A percentile compares a stretch with the other conserved stretches of the same genome.
Evolutionary conservation across 2,888 invertebrate species (phyloP).

Genomic region (Matsumyia berberina): DNA sequence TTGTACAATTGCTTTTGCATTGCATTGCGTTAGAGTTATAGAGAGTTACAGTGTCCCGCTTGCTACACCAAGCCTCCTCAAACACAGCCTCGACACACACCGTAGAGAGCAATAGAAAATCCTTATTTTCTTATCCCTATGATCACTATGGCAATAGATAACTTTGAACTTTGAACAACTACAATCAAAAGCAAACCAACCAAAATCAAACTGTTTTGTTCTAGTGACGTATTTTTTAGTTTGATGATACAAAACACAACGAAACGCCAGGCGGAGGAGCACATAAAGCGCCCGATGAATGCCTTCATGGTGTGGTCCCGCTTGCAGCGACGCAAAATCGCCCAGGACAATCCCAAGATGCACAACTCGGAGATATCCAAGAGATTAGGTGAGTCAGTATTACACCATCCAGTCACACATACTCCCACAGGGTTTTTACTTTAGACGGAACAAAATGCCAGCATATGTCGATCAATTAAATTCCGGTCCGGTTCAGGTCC

Average conservation of each 20-base stretch:
- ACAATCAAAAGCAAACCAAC: constrained; percentile 69
- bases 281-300: constrained; percentile 99
- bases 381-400: constrained; percentile 88
- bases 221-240: constrained; percentile 84
- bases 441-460: constrained; percentile 46
- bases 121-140: background rate
- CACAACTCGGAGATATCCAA: constrained; percentile 99
- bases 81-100: background rate
- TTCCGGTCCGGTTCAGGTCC: constrained; percentile 14
- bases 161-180: constrained; percentile 35
- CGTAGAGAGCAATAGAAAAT: background rate
- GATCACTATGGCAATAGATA: constrained; percentile 8
- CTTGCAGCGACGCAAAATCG: constrained; percentile 96
- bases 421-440: background rate
- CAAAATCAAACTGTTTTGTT: constrained; percentile 69
- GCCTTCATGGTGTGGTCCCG: constrained; percentile 99
- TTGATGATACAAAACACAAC: constrained; percentile 84
- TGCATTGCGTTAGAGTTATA: constrained; percentile 39
- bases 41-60: constrained; percentile 42
- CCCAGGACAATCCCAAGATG: constrained; percentile 99
- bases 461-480: constrained; percentile 71
- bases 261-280: constrained; percentile 89
- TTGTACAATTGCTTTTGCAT: constrained; percentile 61
- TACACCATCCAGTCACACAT: constrained; percentile 11
- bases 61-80: constrained; percentile 25